Evolutionary conservation across 2,797 vertebrate genomes (phyloP).

Genomic region (Gastrophryne carolinensis): DNA sequence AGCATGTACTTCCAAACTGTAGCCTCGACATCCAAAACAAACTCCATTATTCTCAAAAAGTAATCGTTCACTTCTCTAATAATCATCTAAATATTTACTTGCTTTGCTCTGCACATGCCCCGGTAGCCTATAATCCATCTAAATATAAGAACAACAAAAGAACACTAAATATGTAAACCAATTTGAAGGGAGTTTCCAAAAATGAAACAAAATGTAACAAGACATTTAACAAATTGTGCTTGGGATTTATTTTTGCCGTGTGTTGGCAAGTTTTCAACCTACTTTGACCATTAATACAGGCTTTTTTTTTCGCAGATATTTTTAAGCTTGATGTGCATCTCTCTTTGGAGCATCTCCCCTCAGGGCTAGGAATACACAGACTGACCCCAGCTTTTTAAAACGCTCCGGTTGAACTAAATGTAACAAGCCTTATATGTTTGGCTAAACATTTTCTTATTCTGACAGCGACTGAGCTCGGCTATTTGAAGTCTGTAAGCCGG

Average conservation of each 20-base stretch:
- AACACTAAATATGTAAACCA: slow-evolving; percentile 68
- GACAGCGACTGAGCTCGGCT: slow-evolving; percentile 87
- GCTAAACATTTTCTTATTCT: slow-evolving; percentile 76
- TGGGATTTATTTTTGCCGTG: slow-evolving; percentile 70
- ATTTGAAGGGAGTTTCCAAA: slow-evolving; percentile 68
- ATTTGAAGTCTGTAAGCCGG: slow-evolving; percentile 95
- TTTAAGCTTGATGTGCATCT: slow-evolving; percentile 71
- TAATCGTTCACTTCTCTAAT: slow-evolving; percentile 73
- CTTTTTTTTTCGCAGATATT: slow-evolving; percentile 69
- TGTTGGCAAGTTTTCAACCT: slow-evolving; percentile 72
- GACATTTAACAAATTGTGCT: slow-evolving; percentile 50
- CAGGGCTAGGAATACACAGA: slow-evolving; percentile 79
- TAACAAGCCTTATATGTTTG: slow-evolving; percentile 81
- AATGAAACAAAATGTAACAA: slow-evolving; percentile 64
- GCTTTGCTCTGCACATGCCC: slow-evolving; percentile 30
- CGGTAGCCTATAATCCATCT: slow-evolving; percentile 59
- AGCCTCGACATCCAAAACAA: background rate
- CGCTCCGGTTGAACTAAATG: slow-evolving; percentile 84
- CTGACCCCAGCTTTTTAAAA: slow-evolving; percentile 87
- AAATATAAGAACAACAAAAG: slow-evolving; percentile 62
- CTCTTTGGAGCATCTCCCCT: slow-evolving; percentile 76
- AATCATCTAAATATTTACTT: slow-evolving; percentile 77
- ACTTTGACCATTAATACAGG: slow-evolving; percentile 74
- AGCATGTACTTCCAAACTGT: background rate
- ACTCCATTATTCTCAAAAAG: slow-evolving; percentile 52